phyloP scores from a whole-genome alignment of 2,888 invertebrate genomes.

The Drosophila anomelani region DNA sequence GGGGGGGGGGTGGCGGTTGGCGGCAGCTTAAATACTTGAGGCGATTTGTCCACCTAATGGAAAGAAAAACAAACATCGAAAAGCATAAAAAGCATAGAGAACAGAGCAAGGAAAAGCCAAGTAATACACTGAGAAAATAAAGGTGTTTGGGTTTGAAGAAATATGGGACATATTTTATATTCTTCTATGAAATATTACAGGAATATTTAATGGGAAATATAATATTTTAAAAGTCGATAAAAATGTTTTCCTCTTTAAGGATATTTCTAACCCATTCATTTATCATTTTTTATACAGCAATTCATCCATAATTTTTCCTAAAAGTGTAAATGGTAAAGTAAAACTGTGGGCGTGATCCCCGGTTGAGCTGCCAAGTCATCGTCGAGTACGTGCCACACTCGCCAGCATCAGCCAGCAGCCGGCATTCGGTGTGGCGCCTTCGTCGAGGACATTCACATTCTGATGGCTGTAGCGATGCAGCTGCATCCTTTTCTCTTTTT shows the following conservation, averaged over 20 bases:
- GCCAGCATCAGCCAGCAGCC: slow-evolving; percentile 28
- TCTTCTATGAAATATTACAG: not conserved
- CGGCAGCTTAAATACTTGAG: slow-evolving; percentile 42
- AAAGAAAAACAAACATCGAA: slow-evolving; percentile 43
- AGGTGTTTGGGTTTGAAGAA: no score
- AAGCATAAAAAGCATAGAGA: not conserved
- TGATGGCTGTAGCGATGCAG: slow-evolving; percentile 44
- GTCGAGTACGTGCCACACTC: slow-evolving; percentile 55
- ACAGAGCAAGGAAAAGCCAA: slow-evolving; percentile 3
- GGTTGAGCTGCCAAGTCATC: slow-evolving; percentile 32
- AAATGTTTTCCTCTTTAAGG: no score
- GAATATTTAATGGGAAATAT: not conserved
- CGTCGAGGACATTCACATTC: slow-evolving; percentile 60
- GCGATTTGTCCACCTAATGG: slow-evolving; percentile 49
- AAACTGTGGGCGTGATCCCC: slow-evolving; percentile 20
- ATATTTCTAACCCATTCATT: no score
- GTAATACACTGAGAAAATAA: not conserved
- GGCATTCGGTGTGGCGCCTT: slow-evolving; percentile 46
- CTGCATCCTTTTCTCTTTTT: slow-evolving; percentile 51
- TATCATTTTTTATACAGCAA: not conserved
- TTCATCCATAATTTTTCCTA: not conserved
- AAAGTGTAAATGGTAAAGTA: not conserved
- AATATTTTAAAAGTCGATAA: no score
- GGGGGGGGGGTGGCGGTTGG: slow-evolving; percentile 6
- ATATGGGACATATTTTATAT: not conserved